Conservation (phyloP, 2,113 vertebrate genomes). For the Lophius piscatorius region DNA sequence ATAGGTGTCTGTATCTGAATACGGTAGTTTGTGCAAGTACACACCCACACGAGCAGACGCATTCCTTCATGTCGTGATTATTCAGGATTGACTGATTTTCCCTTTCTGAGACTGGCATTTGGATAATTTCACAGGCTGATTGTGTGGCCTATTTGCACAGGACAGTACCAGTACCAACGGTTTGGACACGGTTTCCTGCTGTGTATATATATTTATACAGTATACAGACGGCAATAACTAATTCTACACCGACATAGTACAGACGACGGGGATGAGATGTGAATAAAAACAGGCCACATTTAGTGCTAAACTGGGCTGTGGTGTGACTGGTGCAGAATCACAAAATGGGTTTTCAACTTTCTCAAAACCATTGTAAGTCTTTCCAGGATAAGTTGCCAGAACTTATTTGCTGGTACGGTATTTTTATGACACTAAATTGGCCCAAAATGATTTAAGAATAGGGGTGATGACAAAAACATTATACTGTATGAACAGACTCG, state of each 20-base stretch:
- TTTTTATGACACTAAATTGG: slow-evolving; percentile 44
- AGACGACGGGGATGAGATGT: slow-evolving; percentile 23
- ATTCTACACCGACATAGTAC: slow-evolving; percentile 27
- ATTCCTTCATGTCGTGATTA: slow-evolving; percentile 4
- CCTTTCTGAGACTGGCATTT: background rate
- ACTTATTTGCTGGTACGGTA: slow-evolving; percentile 43
- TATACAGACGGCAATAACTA: slow-evolving; percentile 11
- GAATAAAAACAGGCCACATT: slow-evolving; percentile 50
- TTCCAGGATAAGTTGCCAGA: slow-evolving; percentile 43
- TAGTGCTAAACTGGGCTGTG: slow-evolving; percentile 49
- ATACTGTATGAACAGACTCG: slow-evolving; percentile 18
- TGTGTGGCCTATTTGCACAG: too few species aligned
- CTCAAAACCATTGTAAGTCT: slow-evolving; percentile 35
- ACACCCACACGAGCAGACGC: background rate
- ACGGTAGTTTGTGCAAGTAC: slow-evolving; percentile 4
- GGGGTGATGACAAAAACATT: slow-evolving; percentile 40
- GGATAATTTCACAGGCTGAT: background rate
- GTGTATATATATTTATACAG: slow-evolving; percentile 12
- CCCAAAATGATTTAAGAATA: slow-evolving; percentile 36
- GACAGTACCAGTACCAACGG: too few species aligned
- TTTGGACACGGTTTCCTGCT: too few species aligned
- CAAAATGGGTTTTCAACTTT: slow-evolving; percentile 47
- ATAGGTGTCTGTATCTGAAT: too few species aligned
- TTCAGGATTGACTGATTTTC: slow-evolving; percentile 14
- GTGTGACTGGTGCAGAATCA: slow-evolving; percentile 50